phyloP scores from a whole-genome alignment of 2,888 invertebrate species.

The Rhamphomyia laevipes region DNA sequence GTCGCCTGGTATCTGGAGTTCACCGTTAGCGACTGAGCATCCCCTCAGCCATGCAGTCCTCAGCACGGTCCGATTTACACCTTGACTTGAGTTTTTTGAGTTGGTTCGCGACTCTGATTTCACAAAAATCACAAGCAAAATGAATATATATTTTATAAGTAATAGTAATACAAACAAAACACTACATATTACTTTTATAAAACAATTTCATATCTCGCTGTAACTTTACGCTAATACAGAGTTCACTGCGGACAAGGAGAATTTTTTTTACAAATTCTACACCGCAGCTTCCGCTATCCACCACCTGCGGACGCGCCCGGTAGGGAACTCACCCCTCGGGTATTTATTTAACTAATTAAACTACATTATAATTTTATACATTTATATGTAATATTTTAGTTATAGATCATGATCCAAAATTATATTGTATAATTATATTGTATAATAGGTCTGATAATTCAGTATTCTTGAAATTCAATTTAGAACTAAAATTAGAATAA shows the following conservation, averaged over 20 bases:
- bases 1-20: background rate
- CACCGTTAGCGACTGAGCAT: background rate
- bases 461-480: too few species aligned
- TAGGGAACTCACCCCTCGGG: background rate
- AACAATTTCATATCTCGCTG: too few species aligned
- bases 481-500: too few species aligned
- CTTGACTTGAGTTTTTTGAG: too few species aligned
- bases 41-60: background rate
- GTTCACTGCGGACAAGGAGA: too few species aligned
- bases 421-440: too few species aligned
- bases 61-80: background rate
- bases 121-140: background rate
- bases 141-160: background rate
- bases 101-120: background rate
- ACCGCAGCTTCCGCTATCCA: background rate
- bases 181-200: background rate
- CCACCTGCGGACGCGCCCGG: background rate
- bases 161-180: background rate
- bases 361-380: too few species aligned
- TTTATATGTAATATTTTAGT: too few species aligned
- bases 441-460: too few species aligned
- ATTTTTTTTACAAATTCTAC: too few species aligned
- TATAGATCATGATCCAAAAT: too few species aligned
- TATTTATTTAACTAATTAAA: background rate
- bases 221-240: too few species aligned